These are phyloP conservation scores for Crossocerus cetratus DNA, from an alignment of 2,888 invertebrate genomes.

Conservation along the genomic window DNA sequence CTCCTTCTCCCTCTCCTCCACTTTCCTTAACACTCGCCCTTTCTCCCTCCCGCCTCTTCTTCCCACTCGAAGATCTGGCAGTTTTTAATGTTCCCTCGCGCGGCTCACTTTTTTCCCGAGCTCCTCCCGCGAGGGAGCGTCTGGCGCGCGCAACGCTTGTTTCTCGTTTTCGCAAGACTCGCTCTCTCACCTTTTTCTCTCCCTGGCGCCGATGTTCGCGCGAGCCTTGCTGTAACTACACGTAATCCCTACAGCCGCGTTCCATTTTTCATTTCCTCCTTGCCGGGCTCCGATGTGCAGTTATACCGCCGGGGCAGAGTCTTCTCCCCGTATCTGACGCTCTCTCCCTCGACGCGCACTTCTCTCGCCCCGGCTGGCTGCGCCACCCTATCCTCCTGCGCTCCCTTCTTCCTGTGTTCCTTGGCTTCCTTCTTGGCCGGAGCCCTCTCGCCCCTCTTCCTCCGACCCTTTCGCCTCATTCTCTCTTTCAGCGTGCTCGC, in stretches of 20 bases:
- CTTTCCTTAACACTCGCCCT: background rate
- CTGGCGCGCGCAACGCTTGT: too few relatives aligned
- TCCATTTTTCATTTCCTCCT: conserved; percentile 3
- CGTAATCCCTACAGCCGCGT: background rate
- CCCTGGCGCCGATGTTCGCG: background rate
- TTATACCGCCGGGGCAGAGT: background rate
- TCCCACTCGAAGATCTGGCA: background rate
- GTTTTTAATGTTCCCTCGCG: background rate
- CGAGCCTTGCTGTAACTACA: background rate
- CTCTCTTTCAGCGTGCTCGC: background rate
- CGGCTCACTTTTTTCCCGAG: background rate
- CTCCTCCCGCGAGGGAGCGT: background rate
- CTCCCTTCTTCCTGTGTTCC: conserved; percentile 13
- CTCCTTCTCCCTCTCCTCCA: conserved; percentile 2
- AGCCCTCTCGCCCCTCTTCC: background rate
- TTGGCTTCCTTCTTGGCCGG: background rate
- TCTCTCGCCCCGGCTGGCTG: conserved; percentile 10
- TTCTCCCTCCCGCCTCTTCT: background rate
- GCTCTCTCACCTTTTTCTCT: background rate
- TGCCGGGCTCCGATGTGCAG: background rate
- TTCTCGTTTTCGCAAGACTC: too few relatives aligned
- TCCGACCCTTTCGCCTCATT: background rate
- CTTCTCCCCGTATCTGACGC: background rate
- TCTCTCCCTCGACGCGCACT: background rate
- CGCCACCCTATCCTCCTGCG: background rate